phyloP scores from a whole-genome alignment of 2,888 invertebrate genomes.

The Anticlea derivata region DNA sequence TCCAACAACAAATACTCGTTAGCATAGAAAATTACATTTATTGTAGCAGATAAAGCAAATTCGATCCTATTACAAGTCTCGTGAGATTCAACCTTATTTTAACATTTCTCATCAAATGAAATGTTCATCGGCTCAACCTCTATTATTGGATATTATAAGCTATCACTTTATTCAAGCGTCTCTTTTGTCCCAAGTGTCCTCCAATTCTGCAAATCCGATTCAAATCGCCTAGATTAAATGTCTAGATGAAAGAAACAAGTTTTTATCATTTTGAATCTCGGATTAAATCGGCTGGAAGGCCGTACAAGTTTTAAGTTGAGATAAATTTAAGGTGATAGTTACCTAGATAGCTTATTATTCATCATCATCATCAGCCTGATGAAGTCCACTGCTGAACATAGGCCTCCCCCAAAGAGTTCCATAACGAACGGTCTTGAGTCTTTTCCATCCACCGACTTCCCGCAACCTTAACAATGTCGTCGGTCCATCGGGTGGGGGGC shows the following conservation, averaged over 20 bases:
- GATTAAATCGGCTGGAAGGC: too few species aligned
- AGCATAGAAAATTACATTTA: constrained; percentile 3
- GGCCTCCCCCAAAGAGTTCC: too few species aligned
- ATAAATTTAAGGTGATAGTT: too few species aligned
- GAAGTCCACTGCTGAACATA: too few species aligned
- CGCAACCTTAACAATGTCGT: too few species aligned
- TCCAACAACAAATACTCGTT: constrained; percentile 2
- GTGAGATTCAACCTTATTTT: constrained; percentile 18
- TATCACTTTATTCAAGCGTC: constrained; percentile 27
- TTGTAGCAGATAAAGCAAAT: constrained; percentile 10
- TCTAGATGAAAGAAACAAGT: constrained; percentile 1
- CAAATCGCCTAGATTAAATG: constrained; percentile 18
- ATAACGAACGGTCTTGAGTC: too few species aligned
- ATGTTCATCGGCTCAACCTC: constrained; percentile 25
- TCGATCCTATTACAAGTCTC: constrained; percentile 17
- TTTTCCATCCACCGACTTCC: too few species aligned
- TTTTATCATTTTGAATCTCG: constrained; percentile 1
- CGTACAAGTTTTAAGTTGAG: too few species aligned
- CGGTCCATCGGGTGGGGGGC: too few species aligned
- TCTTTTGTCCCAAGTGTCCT: constrained; percentile 25
- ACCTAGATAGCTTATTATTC: too few species aligned
- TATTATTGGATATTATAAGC: constrained; percentile 26
- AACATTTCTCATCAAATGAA: constrained; percentile 19
- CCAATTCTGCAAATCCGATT: constrained; percentile 25
- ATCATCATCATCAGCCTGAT: too few species aligned